phyloP scores from a whole-genome alignment of 1,140 invertebrate species.

The Goniozus legneri region DNA sequence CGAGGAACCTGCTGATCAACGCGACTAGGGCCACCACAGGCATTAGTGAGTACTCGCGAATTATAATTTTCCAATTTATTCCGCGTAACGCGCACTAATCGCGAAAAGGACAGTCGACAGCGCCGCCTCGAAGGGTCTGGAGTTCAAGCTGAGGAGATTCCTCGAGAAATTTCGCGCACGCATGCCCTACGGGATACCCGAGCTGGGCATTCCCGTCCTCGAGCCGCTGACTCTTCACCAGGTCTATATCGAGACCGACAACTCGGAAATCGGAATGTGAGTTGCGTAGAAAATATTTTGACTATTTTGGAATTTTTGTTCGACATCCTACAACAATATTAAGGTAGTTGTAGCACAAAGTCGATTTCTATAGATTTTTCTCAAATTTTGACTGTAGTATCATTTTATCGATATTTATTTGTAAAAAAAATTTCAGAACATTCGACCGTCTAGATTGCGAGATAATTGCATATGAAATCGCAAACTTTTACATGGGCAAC shows the following conservation, averaged over 20 bases:
- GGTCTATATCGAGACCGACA: conserved; percentile 32
- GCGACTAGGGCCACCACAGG: conserved; percentile 43
- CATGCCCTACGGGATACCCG: conserved; percentile 45
- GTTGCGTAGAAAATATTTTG: conserved; percentile 11
- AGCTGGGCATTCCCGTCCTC: conserved; percentile 38
- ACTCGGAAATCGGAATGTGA: conserved; percentile 45
- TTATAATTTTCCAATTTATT: conserved; percentile 4
- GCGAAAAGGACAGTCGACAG: conserved; percentile 46
- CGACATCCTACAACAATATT: no score
- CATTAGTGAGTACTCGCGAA: conserved; percentile 39
- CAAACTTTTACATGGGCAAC: no score
- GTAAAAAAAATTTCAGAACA: no score
- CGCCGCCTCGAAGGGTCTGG: conserved; percentile 43
- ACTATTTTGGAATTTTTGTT: neutral
- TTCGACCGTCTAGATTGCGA: no score
- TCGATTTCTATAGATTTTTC: no score
- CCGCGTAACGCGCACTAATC: conserved; percentile 28
- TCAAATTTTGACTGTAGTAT: no score
- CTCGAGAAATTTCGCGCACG: conserved; percentile 42
- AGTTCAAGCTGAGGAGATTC: conserved; percentile 42
- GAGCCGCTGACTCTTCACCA: conserved; percentile 38
- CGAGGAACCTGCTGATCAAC: conserved; percentile 41
- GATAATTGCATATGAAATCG: no score
- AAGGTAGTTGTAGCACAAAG: no score
- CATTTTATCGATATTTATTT: no score